A percentile compares a stretch with the other conserved stretches of the same genome.
phyloP scores from a whole-genome alignment of 2,888 invertebrate genomes.

The Papilio protenor region DNA sequence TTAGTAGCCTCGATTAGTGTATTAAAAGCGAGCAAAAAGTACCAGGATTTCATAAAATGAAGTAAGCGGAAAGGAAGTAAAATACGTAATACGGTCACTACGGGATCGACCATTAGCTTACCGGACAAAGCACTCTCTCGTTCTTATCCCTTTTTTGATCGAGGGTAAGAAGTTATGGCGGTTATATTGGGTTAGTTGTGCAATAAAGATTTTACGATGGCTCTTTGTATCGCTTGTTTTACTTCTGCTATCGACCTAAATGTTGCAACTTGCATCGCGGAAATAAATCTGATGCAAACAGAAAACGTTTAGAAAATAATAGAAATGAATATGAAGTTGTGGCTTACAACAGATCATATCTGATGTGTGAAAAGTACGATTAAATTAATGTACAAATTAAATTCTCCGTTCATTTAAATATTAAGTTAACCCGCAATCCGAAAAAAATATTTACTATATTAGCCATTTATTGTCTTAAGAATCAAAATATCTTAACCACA shows the following conservation, averaged over 20 bases:
- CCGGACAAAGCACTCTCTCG: constrained; percentile 43
- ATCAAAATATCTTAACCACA: neutral
- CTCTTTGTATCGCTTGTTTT: constrained; percentile 34
- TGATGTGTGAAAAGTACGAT: too few species aligned
- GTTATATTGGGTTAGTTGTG: constrained; percentile 55
- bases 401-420: too few species aligned
- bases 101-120: constrained; percentile 41
- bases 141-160: constrained; percentile 55
- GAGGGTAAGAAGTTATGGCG: constrained; percentile 59
- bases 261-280: constrained; percentile 1
- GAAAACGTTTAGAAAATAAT: neutral
- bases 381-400: too few species aligned
- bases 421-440: too few species aligned
- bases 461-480: neutral
- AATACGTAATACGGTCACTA: constrained; percentile 35
- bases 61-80: constrained; percentile 31
- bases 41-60: constrained; percentile 26
- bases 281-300: neutral
- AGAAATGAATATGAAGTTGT: neutral
- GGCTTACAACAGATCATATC: too few species aligned
- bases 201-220: constrained; percentile 64
- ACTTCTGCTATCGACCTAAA: constrained; percentile 15
- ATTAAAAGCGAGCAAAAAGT: constrained; percentile 3
- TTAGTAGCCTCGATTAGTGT: neutral
- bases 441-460: too few species aligned